These are phyloP conservation scores for Rhynchonycteris naso DNA, from an alignment of 2,797 vertebrate species.

Conservation along the genomic window DNA sequence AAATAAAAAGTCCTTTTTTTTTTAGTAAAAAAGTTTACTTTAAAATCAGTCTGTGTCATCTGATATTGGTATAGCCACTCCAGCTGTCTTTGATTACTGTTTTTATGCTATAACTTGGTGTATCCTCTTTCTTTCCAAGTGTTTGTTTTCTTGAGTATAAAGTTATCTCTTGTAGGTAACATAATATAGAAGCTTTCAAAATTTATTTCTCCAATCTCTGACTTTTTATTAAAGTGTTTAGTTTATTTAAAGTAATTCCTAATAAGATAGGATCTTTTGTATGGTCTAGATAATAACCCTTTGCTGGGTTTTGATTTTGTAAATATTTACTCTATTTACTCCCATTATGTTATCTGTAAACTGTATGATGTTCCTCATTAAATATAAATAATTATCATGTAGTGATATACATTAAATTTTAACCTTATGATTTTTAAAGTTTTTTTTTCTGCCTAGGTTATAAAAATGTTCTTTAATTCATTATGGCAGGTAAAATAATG, in stretches of 20 bases:
- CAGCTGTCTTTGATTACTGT: neutral
- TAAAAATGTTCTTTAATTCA: neutral
- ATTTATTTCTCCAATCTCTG: neutral
- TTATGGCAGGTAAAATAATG: neutral
- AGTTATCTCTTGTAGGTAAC: neutral
- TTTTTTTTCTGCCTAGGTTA: neutral
- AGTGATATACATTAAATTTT: neutral
- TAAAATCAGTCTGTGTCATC: neutral
- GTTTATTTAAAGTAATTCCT: neutral
- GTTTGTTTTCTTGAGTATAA: neutral
- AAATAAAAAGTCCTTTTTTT: neutral
- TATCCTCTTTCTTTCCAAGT: neutral
- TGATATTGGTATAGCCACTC: neutral
- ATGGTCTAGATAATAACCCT: neutral
- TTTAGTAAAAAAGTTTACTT: neutral
- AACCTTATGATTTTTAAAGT: neutral
- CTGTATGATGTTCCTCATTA: neutral
- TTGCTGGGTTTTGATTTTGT: neutral
- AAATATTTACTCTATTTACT: neutral
- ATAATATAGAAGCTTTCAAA: neutral
- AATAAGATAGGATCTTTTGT: neutral
- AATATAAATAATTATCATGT: neutral
- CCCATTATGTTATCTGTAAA: neutral
- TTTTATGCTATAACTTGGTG: neutral
- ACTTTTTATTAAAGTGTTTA: neutral